Evolutionary conservation across 1,140 invertebrate species (phyloP).

Genomic region (Hyposmocoma kahamanoa): DNA sequence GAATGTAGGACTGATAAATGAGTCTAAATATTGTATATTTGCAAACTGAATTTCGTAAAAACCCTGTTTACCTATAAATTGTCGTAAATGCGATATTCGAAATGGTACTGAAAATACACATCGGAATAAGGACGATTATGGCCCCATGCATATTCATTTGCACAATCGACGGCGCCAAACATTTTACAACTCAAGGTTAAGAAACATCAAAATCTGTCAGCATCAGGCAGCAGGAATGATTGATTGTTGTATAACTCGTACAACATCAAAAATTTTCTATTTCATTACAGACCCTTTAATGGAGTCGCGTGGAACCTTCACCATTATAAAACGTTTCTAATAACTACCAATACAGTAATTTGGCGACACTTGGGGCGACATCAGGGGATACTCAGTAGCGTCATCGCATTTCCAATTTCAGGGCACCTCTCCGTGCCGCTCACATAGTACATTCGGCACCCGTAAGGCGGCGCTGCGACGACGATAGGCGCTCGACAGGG

Average conservation of each 20-base stretch:
- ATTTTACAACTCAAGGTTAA: background rate
- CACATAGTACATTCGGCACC: background rate
- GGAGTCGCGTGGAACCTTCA: background rate
- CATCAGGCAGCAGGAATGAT: background rate
- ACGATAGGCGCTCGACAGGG: background rate
- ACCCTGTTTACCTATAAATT: conserved; percentile 28
- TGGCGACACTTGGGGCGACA: background rate
- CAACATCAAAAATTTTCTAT: no score
- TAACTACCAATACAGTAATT: background rate
- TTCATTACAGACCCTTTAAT: background rate
- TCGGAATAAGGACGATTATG: background rate
- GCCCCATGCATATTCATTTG: background rate
- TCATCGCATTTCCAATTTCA: background rate
- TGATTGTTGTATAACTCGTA: no score
- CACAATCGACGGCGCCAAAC: background rate
- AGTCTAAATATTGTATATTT: conserved; percentile 5
- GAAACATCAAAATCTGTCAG: background rate
- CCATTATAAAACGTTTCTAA: background rate
- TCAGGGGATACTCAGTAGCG: no score
- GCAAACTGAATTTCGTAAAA: conserved; percentile 14
- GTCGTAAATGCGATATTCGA: background rate
- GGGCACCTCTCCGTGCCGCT: background rate
- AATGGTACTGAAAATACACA: background rate
- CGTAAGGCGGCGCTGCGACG: background rate
- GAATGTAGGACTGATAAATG: background rate